Evolutionary conservation across 1,140 invertebrate genomes (phyloP), one percentile per base, ranked within the genome.

Genomic region (Melitaea cinxia): DNA sequence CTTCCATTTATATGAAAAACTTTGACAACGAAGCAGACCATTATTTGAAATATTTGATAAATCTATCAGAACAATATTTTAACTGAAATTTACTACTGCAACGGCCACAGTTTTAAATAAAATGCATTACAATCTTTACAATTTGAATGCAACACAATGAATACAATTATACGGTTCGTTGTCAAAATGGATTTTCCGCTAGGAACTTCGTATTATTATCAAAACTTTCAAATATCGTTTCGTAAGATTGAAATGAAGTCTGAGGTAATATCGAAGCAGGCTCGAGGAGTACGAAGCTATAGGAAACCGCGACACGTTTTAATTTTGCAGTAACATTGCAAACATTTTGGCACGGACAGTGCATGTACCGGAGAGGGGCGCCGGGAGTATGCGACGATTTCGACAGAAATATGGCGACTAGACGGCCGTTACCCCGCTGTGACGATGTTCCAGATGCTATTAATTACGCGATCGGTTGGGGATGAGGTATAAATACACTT

Each of bases 331-430:
- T 37, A 35, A 21, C 28, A 54, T 30, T 45, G 54, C 47, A 63
- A 74, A 63, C 72, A 45, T 78, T 80, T 85, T 83, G 75, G 80
- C 77, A 77, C 53, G 52, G 70, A 23, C 60, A 70, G 15, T 30
- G 35, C 61, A 56, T 52, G 54, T 54, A 26, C 21, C 23, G 21
- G 62, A 42, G 15, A 49, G 57, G 24, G 54, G 54, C 57, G 61
- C 52, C 55, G 55, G 58, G 64, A 39, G n/a, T 53, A 50, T 67
- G 65, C 53, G 71, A 70, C 62, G 61, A 72, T 74, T 79, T 75
- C 33, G 60, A 47, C 72, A 77, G 60, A 85, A 79, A 80, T 78
- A 82, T 78, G 73, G 76, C 73, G 74, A 68, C 73, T 72, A 82
- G 75, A 76, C 80, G 73, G 69, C 68, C 78, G 72, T 77, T 72